phyloP scores from a whole-genome alignment of 2,888 invertebrate genomes.

The Polydrusus tereticollis region DNA sequence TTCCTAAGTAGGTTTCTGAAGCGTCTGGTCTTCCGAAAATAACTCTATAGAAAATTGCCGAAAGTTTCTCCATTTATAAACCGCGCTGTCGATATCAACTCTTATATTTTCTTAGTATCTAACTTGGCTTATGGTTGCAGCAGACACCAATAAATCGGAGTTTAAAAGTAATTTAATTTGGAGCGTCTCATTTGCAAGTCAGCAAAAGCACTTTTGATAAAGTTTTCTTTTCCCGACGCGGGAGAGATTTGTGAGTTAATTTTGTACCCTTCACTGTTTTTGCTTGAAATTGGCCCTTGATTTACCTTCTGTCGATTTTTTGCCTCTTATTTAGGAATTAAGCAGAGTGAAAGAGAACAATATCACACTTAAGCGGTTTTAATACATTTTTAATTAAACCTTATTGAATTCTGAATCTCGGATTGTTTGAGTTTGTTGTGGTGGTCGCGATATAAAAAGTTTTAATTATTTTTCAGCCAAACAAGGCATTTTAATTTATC shows the following conservation, averaged over 20 bases:
- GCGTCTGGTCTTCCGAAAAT: neutral
- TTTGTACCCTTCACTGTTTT: neutral
- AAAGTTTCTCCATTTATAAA: constrained; percentile 13
- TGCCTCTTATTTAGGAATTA: neutral
- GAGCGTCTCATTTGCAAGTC: neutral
- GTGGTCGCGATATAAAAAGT: too few relatives aligned
- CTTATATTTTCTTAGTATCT: neutral
- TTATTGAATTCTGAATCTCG: too few relatives aligned
- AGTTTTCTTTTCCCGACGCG: constrained; percentile 1
- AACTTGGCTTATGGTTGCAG: neutral
- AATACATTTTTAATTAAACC: too few relatives aligned
- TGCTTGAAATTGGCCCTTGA: neutral
- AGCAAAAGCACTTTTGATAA: constrained; percentile 6
- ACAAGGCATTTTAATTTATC: too few relatives aligned
- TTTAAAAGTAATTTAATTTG: constrained; percentile 11
- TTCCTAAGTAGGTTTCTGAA: constrained; percentile 3
- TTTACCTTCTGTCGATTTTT: neutral
- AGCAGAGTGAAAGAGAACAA: neutral
- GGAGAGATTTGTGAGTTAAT: neutral
- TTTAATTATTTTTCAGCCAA: too few relatives aligned
- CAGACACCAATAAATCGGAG: constrained; percentile 8
- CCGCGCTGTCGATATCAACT: neutral
- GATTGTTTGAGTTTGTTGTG: too few relatives aligned
- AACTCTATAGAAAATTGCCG: neutral
- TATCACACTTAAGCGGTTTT: neutral